Percentiles rank a stretch among this genome's conserved stretches.
These are phyloP conservation scores for Sturnira hondurensis DNA, from an alignment of 2,113 vertebrate species.

Conservation along the genomic window DNA sequence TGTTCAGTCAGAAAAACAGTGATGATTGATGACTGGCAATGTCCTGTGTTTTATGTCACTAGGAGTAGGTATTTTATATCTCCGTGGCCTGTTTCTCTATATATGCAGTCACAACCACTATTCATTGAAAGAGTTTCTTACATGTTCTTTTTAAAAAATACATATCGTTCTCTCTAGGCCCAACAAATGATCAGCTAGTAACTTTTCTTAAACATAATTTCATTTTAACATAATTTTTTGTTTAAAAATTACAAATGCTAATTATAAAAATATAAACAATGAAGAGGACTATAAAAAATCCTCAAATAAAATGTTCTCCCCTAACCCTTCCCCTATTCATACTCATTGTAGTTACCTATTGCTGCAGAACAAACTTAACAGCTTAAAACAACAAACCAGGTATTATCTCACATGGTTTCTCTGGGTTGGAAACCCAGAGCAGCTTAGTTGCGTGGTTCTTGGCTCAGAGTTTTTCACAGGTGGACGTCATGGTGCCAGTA, in stretches of 20 bases:
- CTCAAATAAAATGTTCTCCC: background rate
- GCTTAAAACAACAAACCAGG: background rate
- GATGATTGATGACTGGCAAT: constrained; percentile 13
- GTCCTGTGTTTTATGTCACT: constrained; percentile 37
- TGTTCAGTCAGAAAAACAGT: constrained; percentile 49
- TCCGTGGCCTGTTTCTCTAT: background rate
- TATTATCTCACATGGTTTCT: background rate
- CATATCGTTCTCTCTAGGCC: background rate
- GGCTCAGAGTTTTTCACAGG: background rate
- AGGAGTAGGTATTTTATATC: background rate
- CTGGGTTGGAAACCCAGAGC: background rate
- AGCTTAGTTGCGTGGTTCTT: background rate
- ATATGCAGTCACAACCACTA: background rate
- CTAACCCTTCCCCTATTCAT: background rate
- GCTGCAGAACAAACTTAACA: background rate
- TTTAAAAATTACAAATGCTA: background rate
- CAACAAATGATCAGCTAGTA: background rate
- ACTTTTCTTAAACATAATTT: constrained; percentile 22
- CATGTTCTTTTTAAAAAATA: constrained; percentile 26
- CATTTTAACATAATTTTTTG: background rate
- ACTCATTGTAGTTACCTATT: background rate
- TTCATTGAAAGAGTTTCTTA: background rate
- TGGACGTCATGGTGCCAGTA: background rate
- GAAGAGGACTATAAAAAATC: background rate
- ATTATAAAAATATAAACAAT: constrained; percentile 12